These are phyloP conservation scores for Acromyrmex echinatior DNA, from an alignment of 1,140 invertebrate species.

Conservation along the genomic window DNA sequence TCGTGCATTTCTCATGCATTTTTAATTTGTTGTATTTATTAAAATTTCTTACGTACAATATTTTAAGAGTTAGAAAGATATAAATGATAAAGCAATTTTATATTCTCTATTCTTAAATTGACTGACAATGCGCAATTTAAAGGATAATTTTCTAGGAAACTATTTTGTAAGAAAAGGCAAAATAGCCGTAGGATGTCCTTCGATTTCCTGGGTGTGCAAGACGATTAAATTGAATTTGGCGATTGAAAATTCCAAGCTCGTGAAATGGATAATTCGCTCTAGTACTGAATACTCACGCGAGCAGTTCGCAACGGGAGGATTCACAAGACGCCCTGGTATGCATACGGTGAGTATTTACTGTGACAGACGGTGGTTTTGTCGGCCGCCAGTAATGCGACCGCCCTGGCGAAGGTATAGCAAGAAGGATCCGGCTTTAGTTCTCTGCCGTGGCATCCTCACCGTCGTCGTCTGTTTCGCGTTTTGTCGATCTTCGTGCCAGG, in stretches of 20 bases:
- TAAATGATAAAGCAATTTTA: not conserved
- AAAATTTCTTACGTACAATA: not conserved
- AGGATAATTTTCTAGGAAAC: conserved; percentile 43
- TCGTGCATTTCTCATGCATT: not conserved
- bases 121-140: conserved; percentile 26
- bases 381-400: conserved; percentile 71
- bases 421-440: conserved; percentile 67
- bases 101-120: not conserved
- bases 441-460: conserved; percentile 17
- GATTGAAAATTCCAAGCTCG: conserved; percentile 65
- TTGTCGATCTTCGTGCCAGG: conserved; percentile 65
- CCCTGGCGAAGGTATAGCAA: conserved; percentile 41
- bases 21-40: not conserved
- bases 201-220: conserved; percentile 1
- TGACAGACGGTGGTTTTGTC: conserved; percentile 69
- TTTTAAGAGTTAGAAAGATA: not conserved
- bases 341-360: conserved; percentile 69
- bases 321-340: conserved; percentile 66
- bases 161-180: conserved; percentile 26
- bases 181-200: conserved; percentile 27
- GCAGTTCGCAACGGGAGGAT: not conserved
- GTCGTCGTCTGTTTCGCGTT: conserved; percentile 74
- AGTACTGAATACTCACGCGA: conserved; percentile 14
- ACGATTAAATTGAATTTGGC: conserved; percentile 56
- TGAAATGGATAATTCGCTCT: conserved; percentile 52